A percentile compares a stretch with the other conserved stretches of the same genome.
phyloP scores from a whole-genome alignment of 2,888 invertebrate genomes.

The Abrostola tripartita region DNA sequence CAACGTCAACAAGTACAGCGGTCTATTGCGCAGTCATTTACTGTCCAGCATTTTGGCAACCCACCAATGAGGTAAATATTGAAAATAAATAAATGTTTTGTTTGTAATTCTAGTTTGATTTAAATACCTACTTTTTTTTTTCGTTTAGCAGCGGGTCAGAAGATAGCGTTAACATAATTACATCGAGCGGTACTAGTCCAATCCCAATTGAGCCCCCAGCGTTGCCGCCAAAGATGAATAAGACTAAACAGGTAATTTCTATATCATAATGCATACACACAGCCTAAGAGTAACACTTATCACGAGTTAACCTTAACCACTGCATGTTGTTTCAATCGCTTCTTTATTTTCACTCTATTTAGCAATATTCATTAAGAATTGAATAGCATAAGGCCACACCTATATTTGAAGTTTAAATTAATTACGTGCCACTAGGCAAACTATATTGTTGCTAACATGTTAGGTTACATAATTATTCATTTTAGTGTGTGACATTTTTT shows the following conservation, averaged over 20 bases:
- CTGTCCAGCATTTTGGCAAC: slow-evolving; percentile 83
- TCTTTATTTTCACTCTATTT: no score
- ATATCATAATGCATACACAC: neutral
- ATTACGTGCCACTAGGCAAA: no score
- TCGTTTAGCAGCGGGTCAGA: slow-evolving; percentile 77
- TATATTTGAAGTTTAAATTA: no score
- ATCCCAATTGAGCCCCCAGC: slow-evolving; percentile 85
- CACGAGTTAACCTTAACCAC: no score
- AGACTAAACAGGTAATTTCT: slow-evolving; percentile 74
- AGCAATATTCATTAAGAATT: no score
- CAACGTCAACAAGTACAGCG: slow-evolving; percentile 82
- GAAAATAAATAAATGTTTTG: neutral
- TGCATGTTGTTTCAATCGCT: no score
- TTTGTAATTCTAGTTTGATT: neutral
- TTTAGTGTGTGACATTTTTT: slow-evolving; percentile 2
- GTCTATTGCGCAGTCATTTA: slow-evolving; percentile 82
- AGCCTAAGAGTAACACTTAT: no score
- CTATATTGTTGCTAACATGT: no score
- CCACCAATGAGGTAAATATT: slow-evolving; percentile 75
- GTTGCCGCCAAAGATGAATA: slow-evolving; percentile 88
- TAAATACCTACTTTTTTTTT: neutral
- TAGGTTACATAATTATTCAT: neutral
- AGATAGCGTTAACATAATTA: slow-evolving; percentile 80
- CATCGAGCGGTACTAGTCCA: slow-evolving; percentile 84
- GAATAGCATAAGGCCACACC: no score